These are phyloP conservation scores for Agonopterix arenella DNA, from an alignment of 2,888 invertebrate genomes.

Conservation along the genomic window DNA sequence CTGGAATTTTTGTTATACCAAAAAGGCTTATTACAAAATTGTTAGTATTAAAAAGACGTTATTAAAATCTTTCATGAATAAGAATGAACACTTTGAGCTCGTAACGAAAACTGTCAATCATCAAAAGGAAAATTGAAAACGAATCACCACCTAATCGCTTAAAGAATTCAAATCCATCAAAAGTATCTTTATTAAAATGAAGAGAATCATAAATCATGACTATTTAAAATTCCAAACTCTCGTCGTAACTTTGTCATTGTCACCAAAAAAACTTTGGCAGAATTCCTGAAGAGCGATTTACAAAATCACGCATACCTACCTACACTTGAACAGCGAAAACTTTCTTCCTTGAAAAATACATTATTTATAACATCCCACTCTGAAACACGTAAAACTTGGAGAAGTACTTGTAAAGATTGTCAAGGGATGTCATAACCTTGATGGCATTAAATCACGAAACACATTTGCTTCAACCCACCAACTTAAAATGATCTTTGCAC, in stretches of 20 bases:
- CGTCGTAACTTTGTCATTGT: conserved; percentile 1
- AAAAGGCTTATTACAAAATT: neutral
- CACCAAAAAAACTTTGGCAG: conserved; percentile 3
- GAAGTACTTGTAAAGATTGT: conserved; percentile 46
- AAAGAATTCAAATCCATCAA: conserved; percentile 7
- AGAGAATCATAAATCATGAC: conserved; percentile 7
- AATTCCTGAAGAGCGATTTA: conserved; percentile 5
- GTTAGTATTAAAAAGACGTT: neutral
- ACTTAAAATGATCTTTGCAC: conserved; percentile 22
- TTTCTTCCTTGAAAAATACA: conserved; percentile 5
- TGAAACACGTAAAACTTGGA: conserved; percentile 30
- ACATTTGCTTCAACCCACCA: conserved; percentile 38
- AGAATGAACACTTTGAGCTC: neutral
- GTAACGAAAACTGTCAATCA: conserved; percentile 10
- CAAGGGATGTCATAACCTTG: conserved; percentile 51
- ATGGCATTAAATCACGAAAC: conserved; percentile 56
- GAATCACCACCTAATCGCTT: conserved; percentile 3
- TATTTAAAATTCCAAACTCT: conserved; percentile 10
- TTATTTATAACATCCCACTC: conserved; percentile 11
- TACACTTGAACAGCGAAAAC: conserved; percentile 6
- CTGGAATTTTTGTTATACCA: too few relatives aligned
- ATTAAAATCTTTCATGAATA: neutral
- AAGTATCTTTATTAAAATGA: neutral
- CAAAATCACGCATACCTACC: conserved; percentile 7
- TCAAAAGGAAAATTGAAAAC: conserved; percentile 10